Evolutionary conservation across 1,140 invertebrate genomes (phyloP).

Genomic region (Apis dorsata): DNA sequence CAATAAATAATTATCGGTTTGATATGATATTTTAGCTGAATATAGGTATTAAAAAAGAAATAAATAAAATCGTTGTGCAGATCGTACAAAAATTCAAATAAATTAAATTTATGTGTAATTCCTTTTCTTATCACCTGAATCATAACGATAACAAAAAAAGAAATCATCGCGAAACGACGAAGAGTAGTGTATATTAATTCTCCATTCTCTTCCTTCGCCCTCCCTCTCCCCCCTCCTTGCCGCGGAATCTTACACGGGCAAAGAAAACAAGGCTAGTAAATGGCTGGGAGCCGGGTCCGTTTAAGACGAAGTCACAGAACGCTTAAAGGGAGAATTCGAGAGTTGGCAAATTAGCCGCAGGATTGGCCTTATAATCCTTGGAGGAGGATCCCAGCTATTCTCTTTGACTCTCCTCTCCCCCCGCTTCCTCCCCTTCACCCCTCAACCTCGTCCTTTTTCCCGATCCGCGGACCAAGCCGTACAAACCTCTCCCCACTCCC

Average conservation of each 20-base stretch:
- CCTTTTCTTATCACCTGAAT: too few species aligned
- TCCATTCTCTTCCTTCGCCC: too few species aligned
- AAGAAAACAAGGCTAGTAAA: conserved; percentile 51
- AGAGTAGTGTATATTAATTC: too few species aligned
- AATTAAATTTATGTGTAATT: too few species aligned
- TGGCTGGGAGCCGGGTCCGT: conserved; percentile 38
- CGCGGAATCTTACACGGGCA: not conserved
- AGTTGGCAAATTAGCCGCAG: conserved; percentile 79
- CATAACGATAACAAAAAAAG: too few species aligned
- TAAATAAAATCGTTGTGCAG: too few species aligned
- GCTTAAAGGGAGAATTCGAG: conserved; percentile 65
- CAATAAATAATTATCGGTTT: too few species aligned
- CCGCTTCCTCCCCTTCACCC: conserved; percentile 14
- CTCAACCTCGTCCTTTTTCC: conserved; percentile 33
- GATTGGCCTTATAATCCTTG: conserved; percentile 78
- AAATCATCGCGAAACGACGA: too few species aligned
- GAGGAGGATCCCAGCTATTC: conserved; percentile 69
- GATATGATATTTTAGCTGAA: too few species aligned
- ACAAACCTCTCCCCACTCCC: conserved; percentile 75
- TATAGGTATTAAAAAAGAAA: too few species aligned
- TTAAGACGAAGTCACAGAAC: conserved; percentile 52
- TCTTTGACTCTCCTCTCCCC: conserved; percentile 51
- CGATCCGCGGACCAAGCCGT: conserved; percentile 71
- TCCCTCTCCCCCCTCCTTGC: too few species aligned
- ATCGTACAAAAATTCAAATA: too few species aligned